These are phyloP conservation scores for Drosophila quadrilineata DNA, from an alignment of 1,140 invertebrate species.

Conservation along the genomic window DNA sequence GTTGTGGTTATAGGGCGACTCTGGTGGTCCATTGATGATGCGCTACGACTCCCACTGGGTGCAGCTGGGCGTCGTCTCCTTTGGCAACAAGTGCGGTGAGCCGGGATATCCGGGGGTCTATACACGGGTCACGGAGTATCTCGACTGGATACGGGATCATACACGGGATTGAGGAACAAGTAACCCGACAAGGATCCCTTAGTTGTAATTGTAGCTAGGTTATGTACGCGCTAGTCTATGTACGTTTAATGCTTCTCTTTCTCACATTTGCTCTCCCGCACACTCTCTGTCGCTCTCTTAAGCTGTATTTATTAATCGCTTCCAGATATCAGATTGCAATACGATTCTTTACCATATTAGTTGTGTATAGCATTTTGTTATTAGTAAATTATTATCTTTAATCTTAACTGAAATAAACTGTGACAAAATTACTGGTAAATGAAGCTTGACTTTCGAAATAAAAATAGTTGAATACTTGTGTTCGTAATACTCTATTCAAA, in stretches of 20 bases:
- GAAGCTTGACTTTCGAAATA: no score
- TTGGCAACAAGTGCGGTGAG: conserved; percentile 95
- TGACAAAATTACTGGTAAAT: not conserved
- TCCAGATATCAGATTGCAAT: conserved; percentile 14
- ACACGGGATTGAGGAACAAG: conserved; percentile 71
- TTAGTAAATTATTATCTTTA: conserved; percentile 74
- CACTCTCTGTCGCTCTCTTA: conserved; percentile 18
- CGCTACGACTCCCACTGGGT: conserved; percentile 88
- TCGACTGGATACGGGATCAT: conserved; percentile 80
- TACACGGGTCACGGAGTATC: conserved; percentile 75
- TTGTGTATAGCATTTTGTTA: conserved; percentile 57
- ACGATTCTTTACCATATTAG: conserved; percentile 22
- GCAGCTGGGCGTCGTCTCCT: conserved; percentile 94
- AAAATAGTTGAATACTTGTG: no score
- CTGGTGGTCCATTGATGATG: conserved; percentile 92
- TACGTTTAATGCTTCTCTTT: conserved; percentile 58
- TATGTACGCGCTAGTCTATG: conserved; percentile 69
- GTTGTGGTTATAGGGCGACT: conserved; percentile 79
- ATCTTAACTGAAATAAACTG: conserved; percentile 38
- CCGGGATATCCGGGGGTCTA: conserved; percentile 91
- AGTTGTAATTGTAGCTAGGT: conserved; percentile 62
- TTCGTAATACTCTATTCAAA: no score
- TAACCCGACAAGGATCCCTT: conserved; percentile 13
- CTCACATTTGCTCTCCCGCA: not conserved
- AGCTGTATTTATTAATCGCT: conserved; percentile 63